phyloP scores from a whole-genome alignment of 2,797 vertebrate genomes.

The Amniataba percoides region DNA sequence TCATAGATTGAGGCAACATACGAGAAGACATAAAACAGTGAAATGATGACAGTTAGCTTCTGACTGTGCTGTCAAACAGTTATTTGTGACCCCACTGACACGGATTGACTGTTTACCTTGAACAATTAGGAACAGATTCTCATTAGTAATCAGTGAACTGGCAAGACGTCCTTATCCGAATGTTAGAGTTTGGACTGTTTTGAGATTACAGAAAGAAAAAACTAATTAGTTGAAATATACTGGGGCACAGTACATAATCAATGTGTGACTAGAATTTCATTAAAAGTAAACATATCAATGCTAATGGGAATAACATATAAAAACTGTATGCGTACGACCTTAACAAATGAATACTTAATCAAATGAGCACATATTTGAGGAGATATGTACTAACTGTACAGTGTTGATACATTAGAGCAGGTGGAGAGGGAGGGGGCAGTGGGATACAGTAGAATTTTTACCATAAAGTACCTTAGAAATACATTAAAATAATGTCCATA shows the following conservation, averaged over 20 bases:
- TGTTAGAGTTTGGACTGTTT: constrained; percentile 10
- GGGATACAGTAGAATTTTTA: constrained; percentile 39
- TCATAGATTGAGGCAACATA: constrained; percentile 17
- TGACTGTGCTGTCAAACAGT: constrained; percentile 23
- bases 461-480: constrained; percentile 42
- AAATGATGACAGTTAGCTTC: constrained; percentile 28
- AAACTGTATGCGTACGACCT: constrained; percentile 5
- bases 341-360: constrained; percentile 17
- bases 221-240: constrained; percentile 16
- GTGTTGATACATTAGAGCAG: constrained; percentile 26
- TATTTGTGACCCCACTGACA: constrained; percentile 22
- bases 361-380: background rate
- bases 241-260: constrained; percentile 21
- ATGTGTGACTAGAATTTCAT: background rate
- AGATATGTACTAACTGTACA: constrained; percentile 17
- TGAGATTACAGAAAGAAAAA: background rate
- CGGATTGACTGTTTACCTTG: constrained; percentile 20
- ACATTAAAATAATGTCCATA: constrained; percentile 43
- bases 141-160: constrained; percentile 29
- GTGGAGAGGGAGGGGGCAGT: background rate
- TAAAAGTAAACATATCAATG: constrained; percentile 27
- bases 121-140: constrained; percentile 13
- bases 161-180: constrained; percentile 6
- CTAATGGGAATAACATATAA: constrained; percentile 15
- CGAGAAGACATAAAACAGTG: constrained; percentile 23